These are phyloP conservation scores for Leucania comma DNA, from an alignment of 2,888 invertebrate genomes.

Conservation along the genomic window DNA sequence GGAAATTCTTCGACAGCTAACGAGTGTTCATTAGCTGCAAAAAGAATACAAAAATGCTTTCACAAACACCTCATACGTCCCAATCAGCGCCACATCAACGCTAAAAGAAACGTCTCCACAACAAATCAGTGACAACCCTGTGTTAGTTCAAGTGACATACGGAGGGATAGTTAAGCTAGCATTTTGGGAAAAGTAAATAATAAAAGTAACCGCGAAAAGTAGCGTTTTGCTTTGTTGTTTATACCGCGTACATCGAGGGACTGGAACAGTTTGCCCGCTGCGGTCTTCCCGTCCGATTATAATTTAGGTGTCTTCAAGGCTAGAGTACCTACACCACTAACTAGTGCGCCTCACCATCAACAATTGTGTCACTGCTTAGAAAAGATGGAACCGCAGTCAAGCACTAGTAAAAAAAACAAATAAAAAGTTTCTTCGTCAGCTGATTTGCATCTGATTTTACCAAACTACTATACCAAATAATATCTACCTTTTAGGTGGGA, in stretches of 20 bases:
- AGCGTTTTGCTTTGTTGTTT: too few relatives aligned
- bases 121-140: conserved; percentile 88
- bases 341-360: too few relatives aligned
- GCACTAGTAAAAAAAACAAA: too few relatives aligned
- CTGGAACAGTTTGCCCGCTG: too few relatives aligned
- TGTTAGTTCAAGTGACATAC: conserved; percentile 64
- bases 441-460: not conserved
- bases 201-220: too few relatives aligned
- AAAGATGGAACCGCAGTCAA: too few relatives aligned
- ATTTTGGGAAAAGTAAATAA: not conserved
- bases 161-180: not conserved
- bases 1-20: conserved; percentile 73
- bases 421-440: not conserved
- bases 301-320: too few relatives aligned
- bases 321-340: too few relatives aligned
- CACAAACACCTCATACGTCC: conserved; percentile 84
- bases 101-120: conserved; percentile 86
- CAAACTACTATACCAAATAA: too few relatives aligned
- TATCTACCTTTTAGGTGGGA: not conserved
- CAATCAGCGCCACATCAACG: conserved; percentile 86
- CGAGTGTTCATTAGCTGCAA: conserved; percentile 83
- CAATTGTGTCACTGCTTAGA: too few relatives aligned
- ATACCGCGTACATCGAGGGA: too few relatives aligned
- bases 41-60: conserved; percentile 79
- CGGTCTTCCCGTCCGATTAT: too few relatives aligned